Base-by-base conservation (phyloP, 2,888 invertebrate species). In the Amaurobius ferox region DNA sequence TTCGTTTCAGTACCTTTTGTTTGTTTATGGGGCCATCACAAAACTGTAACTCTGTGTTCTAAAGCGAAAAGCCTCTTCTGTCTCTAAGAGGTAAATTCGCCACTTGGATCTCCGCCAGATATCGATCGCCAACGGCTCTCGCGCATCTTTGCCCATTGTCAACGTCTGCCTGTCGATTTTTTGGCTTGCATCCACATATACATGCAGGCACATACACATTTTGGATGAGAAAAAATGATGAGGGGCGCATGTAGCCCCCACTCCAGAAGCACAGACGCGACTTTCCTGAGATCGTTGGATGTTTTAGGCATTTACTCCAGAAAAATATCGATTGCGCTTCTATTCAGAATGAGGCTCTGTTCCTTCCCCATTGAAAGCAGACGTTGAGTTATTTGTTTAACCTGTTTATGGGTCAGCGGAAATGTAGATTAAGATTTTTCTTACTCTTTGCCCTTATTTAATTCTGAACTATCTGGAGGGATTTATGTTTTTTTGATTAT, bases 71-170 rank as follows among this genome's bases (percentile, higher is more conserved):
- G 62, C 62, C 32, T 73, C 44, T 71, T 13, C 61, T 39, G 16
- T 61, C 66, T 32, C 16, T 13, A 16, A 70, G 70, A 64, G 81
- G 70, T 26, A 76, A 64, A 76, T 76, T 39, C 64, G 70, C 76
- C 55, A 61, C 77, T 72, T 71, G 83, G 83, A 77, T 77, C 19
- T 55, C 11, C 83, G 83, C 83, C 83, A 85, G 83, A 66, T 85
- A 85, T 85, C 77, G 83, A 85, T 77, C 83, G 32, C 48, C 23
- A 1, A 26, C 73, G 67, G 80, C 67, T 72, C 79, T 48, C 66
- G 78, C 78, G 68, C 78, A 78, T 61, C 55, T 61, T 66, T 48
- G 23, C 55, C 44, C 73, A 73, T 67, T 73, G 80, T 80, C 80
- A 72, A 73, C 48, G 55, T 55, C 23, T 55, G 55, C 23, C 19